Evolutionary conservation across 2,888 invertebrate genomes (phyloP).

Genomic region (Dioctria linearis): DNA sequence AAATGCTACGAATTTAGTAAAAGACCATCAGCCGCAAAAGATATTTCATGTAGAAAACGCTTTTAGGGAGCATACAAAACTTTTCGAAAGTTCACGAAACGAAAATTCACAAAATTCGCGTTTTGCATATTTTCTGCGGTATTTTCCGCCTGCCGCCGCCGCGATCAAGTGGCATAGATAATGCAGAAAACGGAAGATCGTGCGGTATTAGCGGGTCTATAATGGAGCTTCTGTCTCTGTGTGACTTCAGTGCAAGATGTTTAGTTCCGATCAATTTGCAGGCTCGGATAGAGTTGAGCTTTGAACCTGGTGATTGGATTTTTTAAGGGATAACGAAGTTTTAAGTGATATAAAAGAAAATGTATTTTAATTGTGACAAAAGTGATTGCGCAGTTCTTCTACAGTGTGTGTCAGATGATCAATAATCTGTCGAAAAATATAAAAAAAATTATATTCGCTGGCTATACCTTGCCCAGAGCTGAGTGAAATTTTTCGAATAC

Average conservation of each 20-base stretch:
- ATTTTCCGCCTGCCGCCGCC: neutral
- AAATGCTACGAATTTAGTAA: neutral
- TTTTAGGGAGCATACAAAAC: neutral
- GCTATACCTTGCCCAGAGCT: no score
- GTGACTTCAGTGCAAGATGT: slow-evolving; percentile 5
- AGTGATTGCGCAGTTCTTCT: no score
- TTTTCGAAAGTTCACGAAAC: neutral
- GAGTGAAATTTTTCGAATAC: no score
- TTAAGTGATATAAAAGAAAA: no score
- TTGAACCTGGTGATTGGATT: neutral
- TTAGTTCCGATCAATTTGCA: neutral
- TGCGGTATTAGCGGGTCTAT: neutral
- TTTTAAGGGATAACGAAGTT: no score
- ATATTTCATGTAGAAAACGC: neutral
- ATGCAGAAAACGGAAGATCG: no score
- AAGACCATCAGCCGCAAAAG: neutral
- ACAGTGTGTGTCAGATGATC: no score
- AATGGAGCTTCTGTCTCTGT: neutral
- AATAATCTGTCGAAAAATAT: no score
- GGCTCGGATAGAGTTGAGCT: neutral
- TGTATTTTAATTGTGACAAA: no score
- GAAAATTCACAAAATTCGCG: neutral
- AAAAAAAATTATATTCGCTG: no score
- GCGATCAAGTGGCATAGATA: neutral
- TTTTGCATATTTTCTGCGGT: neutral